These are phyloP conservation scores for Acromyrmex heyeri DNA, from an alignment of 1,140 invertebrate genomes.

Conservation along the genomic window DNA sequence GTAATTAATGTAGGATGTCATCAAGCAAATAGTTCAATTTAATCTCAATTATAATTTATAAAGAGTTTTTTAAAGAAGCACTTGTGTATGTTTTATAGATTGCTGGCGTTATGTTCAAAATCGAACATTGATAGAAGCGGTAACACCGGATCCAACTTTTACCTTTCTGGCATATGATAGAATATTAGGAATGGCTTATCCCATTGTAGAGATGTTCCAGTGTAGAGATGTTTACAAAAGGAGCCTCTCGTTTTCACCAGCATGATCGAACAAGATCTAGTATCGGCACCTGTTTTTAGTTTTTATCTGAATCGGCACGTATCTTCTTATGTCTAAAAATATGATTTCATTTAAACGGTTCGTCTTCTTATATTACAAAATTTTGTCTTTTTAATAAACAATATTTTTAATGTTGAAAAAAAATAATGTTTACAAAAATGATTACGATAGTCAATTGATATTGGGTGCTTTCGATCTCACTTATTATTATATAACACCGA, in stretches of 20 bases:
- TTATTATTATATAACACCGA: too few species aligned
- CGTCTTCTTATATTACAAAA: not conserved
- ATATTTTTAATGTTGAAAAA: too few species aligned
- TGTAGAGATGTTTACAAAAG: too few species aligned
- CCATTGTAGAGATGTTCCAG: too few species aligned
- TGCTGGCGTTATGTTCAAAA: conserved; percentile 90
- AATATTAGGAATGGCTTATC: conserved; percentile 97
- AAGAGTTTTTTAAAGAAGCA: not conserved
- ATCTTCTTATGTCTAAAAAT: not conserved
- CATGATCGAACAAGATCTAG: conserved; percentile 95
- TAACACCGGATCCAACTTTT: too few species aligned
- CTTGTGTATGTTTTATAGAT: conserved; percentile 87
- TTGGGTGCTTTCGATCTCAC: too few species aligned
- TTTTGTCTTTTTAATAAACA: too few species aligned
- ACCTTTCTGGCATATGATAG: conserved; percentile 96
- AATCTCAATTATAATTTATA: not conserved
- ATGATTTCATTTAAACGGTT: not conserved
- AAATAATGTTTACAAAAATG: too few species aligned
- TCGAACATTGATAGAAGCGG: conserved; percentile 98
- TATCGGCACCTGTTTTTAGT: conserved; percentile 95
- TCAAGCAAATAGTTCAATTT: conserved; percentile 59
- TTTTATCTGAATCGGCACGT: conserved; percentile 96
- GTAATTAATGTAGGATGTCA: conserved; percentile 90
- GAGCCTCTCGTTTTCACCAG: conserved; percentile 95
- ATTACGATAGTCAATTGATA: too few species aligned